These are phyloP conservation scores for Tursiops truncatus DNA, from an alignment of 2,113 vertebrate genomes.

Conservation along the genomic window DNA sequence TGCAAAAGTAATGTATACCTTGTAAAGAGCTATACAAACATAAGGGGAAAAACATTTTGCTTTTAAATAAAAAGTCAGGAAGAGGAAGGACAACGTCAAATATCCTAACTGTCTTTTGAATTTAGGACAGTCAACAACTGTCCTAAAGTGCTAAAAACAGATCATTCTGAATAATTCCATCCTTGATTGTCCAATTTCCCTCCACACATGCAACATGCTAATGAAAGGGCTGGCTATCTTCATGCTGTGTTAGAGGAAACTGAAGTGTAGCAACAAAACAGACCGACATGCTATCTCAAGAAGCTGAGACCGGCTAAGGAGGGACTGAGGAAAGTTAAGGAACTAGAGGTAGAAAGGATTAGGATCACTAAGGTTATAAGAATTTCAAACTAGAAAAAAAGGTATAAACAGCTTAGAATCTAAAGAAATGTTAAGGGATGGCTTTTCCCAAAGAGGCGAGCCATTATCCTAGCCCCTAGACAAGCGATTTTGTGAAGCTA, in stretches of 20 bases:
- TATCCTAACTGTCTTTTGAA: conserved; percentile 18
- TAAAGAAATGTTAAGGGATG: conserved; percentile 59
- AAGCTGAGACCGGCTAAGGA: conserved; percentile 19
- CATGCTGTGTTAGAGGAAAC: conserved; percentile 84
- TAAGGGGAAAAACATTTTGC: background rate
- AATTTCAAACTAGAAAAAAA: conserved; percentile 47
- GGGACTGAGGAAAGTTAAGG: background rate
- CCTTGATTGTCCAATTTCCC: background rate
- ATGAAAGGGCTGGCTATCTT: background rate
- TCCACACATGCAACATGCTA: conserved; percentile 76
- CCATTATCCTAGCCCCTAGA: background rate
- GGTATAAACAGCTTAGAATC: conserved; percentile 75
- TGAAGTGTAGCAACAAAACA: conserved; percentile 40
- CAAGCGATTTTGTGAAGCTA: conserved; percentile 23
- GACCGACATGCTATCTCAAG: conserved; percentile 83
- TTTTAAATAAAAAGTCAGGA: conserved; percentile 30
- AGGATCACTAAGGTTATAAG: conserved; percentile 1
- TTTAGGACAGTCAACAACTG: background rate
- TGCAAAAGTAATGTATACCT: background rate
- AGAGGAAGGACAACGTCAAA: background rate
- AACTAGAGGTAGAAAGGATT: conserved; percentile 12
- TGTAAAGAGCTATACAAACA: background rate
- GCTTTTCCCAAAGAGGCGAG: conserved; percentile 57
- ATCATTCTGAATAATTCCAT: background rate
- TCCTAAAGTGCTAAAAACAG: background rate